Evolutionary conservation across 2,888 invertebrate species (phyloP), one percentile per base, ranked within the genome.

Genomic region (Noctua fimbriata): DNA sequence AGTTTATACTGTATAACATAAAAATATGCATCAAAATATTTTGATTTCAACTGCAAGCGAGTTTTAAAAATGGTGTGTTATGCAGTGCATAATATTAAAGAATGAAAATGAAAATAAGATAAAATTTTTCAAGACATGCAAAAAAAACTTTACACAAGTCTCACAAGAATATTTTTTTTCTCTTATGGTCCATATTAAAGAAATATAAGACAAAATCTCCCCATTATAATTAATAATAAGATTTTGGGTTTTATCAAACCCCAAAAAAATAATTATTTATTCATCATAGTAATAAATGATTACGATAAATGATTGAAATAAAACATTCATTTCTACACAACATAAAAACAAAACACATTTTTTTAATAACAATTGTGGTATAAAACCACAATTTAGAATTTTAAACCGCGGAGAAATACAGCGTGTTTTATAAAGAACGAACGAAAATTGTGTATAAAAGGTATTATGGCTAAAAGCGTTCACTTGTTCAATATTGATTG

Each of bases 401-500:
- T 58, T 18, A 14, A 58, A 28, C 52, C 16, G 10, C 47, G 2
- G 21, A 49, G 67, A 79, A 70, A 73, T 71, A 77, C 63, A 73
- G 67, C 10, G n/a, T 74, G 78, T 79, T 76, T 65, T 63, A 10
- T 36, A 63, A 52, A 73, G 52, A 44, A 44, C 41, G 18, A 66
- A 58, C 44, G 14, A 63, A 69, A 58, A 69, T 76, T 73, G 14
- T 69, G 28, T 63, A 66, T 69, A 60, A 71, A 52, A 47, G 49
- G 69, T 79, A 86, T 86, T 74, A 78, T 63, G 12, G 73, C 90
- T 95, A 93, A 95, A 94, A 95, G 95, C 94, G 79, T 95, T 95
- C 92, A 91, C 93, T 91, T 95, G 95, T 95, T 92, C 90, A 83
- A 88, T 92, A 87, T 92, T 94, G 94, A 94, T 94, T 93, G 93